Evolutionary conservation across 1,140 invertebrate species (phyloP), one percentile per base, ranked within the genome.

Genomic region (Neodiprion pinetum): DNA sequence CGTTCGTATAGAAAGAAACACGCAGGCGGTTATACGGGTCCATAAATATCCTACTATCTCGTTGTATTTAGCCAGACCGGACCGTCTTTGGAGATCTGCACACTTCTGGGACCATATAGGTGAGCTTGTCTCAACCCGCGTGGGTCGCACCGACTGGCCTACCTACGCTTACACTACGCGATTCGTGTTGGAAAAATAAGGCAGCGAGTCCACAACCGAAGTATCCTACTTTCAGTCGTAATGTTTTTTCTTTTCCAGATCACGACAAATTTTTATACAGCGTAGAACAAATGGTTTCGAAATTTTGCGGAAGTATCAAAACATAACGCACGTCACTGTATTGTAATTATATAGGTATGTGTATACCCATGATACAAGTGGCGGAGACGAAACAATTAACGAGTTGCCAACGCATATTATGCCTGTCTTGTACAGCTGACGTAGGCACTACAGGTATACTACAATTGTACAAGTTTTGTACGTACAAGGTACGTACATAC

Each of bases 101-200:
- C 23, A 50, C 7, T 67, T 75, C 71, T 76, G 78, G 71, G 77
- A 75, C 53, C 72, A 78, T 61, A 78, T 77, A 67, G 77, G 72
- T n/a, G 78, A 76, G 74, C 80, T 77, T 9, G 78, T 76, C 70
- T 72, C 76, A 79, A 28, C 53, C 48, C 53, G 68, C 61, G 48
- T 53, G 73, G 40, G 23, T 66, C 67, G 69, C 73, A 47, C 75
- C 76, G 76, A 76, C 80, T 50, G 7, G 21, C 67, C 67, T 69
- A 69, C 67, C 10, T 23, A 21, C 23, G 11, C 11, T 12, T 21
- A 11, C 40, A 21, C 67, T 11, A 21, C n/a, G 53, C 11, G 11
- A 61, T 61, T 69, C 23, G 40, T 21, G 11, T 23, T 21, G 21
- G 67, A 23, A 69, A 23, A 21, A 69, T 11, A 69, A 69, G 67